Evolutionary conservation across 2,888 invertebrate species (phyloP).

Genomic region (Temnothorax unifasciatus): DNA sequence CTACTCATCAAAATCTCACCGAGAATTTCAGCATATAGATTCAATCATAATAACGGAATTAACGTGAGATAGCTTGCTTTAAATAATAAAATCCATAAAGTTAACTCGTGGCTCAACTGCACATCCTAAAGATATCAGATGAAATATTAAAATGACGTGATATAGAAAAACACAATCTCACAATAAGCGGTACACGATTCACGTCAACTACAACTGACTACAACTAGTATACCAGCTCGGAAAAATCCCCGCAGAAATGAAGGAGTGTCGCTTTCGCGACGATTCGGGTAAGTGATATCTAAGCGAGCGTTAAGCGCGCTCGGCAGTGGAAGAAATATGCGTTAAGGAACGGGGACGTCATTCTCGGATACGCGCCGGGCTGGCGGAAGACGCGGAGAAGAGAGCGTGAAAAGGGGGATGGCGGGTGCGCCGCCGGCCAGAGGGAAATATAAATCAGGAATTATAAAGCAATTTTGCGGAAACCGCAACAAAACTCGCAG

Average conservation of each 20-base stretch:
- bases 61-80: neutral
- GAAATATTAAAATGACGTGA: neutral
- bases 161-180: neutral
- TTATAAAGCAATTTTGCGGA: constrained; percentile 82
- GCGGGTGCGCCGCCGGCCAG: constrained; percentile 42
- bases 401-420: constrained; percentile 50
- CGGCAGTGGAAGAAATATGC: constrained; percentile 60
- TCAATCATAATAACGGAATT: constrained; percentile 23
- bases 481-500: constrained; percentile 77
- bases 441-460: constrained; percentile 80
- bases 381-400: constrained; percentile 8
- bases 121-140: neutral
- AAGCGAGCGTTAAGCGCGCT: constrained; percentile 67
- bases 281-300: constrained; percentile 70
- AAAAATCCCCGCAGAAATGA: constrained; percentile 4
- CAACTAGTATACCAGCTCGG: neutral
- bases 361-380: constrained; percentile 50
- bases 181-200: neutral
- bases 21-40: constrained; percentile 5
- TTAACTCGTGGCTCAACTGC: neutral
- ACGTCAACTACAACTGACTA: neutral
- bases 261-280: neutral
- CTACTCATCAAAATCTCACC: constrained; percentile 39
- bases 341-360: constrained; percentile 62
- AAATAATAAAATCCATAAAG: neutral